phyloP scores from a whole-genome alignment of 2,888 invertebrate genomes.

The Drosophila kokeensis region DNA sequence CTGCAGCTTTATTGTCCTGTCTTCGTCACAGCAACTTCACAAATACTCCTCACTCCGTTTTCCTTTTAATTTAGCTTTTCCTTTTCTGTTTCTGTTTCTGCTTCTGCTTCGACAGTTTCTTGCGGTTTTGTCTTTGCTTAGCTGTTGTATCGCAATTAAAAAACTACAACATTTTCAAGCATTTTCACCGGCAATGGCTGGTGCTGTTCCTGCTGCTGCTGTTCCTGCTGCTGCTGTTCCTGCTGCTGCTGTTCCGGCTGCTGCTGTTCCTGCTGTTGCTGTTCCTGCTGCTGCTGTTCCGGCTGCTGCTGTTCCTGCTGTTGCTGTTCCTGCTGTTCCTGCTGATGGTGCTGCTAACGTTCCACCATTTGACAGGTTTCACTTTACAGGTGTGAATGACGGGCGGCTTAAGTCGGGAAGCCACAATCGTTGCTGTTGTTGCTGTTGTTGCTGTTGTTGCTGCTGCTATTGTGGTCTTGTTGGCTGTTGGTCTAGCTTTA shows the following conservation, averaged over 20 bases:
- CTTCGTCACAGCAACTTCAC: slow-evolving; percentile 4
- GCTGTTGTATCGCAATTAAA: slow-evolving; percentile 48
- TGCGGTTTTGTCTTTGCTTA: slow-evolving; percentile 4
- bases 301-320: not conserved
- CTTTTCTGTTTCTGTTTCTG: not conserved
- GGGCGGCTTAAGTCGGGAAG: slow-evolving; percentile 38
- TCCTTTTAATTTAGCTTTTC: not conserved
- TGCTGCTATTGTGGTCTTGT: slow-evolving; percentile 7
- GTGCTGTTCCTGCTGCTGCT: not conserved
- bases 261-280: slow-evolving; percentile 14
- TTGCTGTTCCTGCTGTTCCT: slow-evolving; percentile 17
- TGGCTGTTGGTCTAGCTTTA: slow-evolving; percentile 15
- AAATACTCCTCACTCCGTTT: not conserved
- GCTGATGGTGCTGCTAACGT: slow-evolving; percentile 9
- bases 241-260: slow-evolving; percentile 10
- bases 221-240: not conserved
- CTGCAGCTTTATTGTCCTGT: slow-evolving; percentile 9
- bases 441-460: not conserved
- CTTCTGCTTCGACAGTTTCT: slow-evolving; percentile 9
- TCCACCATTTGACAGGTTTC: slow-evolving; percentile 11
- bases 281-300: not conserved
- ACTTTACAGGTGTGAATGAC: slow-evolving; percentile 44
- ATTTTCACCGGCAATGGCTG: slow-evolving; percentile 23
- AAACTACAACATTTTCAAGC: slow-evolving; percentile 32
- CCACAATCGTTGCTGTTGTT: slow-evolving; percentile 12